phyloP scores from a whole-genome alignment of 2,113 vertebrate genomes.

The Falcunculus frontatus region DNA sequence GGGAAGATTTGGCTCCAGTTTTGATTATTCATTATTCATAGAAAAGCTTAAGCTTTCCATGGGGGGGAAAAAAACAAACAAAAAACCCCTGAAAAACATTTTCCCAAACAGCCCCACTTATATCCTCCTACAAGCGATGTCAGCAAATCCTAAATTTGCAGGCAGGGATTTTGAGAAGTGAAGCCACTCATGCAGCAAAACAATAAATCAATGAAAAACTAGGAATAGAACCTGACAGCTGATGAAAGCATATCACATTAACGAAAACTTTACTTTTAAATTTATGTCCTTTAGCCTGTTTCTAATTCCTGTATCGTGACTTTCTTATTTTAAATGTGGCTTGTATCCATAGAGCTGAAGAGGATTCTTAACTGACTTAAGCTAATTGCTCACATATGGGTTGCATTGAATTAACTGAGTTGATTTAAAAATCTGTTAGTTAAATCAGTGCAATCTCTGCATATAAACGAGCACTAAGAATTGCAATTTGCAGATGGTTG shows the following conservation, averaged over 20 bases:
- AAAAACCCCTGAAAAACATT: background rate
- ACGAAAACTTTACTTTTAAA: slow-evolving; percentile 13
- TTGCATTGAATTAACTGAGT: slow-evolving; percentile 12
- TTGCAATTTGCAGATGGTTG: background rate
- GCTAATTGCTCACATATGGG: slow-evolving; percentile 52
- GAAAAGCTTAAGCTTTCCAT: background rate
- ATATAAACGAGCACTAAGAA: slow-evolving; percentile 34
- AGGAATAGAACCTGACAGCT: background rate
- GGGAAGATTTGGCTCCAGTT: background rate
- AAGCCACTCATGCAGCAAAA: background rate
- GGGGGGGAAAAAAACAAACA: background rate
- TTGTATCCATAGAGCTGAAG: background rate
- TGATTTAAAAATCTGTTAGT: slow-evolving; percentile 43
- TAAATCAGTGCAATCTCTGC: slow-evolving; percentile 18
- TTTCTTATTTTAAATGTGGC: slow-evolving; percentile 4
- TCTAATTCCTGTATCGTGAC: background rate
- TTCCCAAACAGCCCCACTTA: background rate
- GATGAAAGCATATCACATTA: background rate
- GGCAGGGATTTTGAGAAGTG: background rate
- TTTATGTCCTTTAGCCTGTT: background rate
- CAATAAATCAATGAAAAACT: background rate
- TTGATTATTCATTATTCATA: background rate
- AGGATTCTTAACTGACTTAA: slow-evolving; percentile 40
- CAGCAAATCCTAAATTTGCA: slow-evolving; percentile 31
- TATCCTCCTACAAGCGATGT: background rate